Evolutionary conservation across 2,888 invertebrate species (phyloP), one percentile per base, ranked within the genome.

Genomic region (Melinopterus prodromus): DNA sequence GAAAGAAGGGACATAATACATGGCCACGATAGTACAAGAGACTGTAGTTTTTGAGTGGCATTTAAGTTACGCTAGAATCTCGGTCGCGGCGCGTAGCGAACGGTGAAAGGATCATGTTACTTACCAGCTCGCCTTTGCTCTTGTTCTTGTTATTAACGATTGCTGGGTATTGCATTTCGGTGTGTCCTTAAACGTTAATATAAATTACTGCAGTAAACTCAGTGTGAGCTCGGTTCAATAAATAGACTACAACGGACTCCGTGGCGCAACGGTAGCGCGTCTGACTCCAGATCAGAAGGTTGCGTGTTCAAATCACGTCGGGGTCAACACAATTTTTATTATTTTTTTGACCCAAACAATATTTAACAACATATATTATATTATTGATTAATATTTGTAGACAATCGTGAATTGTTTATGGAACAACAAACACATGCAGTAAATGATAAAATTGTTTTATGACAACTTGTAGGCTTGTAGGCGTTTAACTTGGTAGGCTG

Each of bases 281-380:
- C 96, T 96, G 96, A 96, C 96, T 96, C 96, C 96, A 96, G 96
- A 96, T 96, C 96, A 96, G 96, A 96, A 96, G 96, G 96, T 95
- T 96, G 96, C 96, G 96, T 96, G 96, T 96, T 96, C 96, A 95
- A 96, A 95, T 96, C 96, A 96, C 96, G 95, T 96, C 95, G 95
- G 95, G 96, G 95, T 96, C 96, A 95, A 89, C 84, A 7, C 12
- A 53, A 53, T 53, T 53, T 53, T 53, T 53, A 12, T 12, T 12
- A 7, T 2, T 53, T 53, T 53, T 53, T 12, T 12, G 26, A 26
- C 26, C 26, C 26, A 26, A 26, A 26, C 26, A 26, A 26, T 26
- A 2, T 26, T 26, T 26, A 26, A 26, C 26, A 26, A n/a, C n/a
- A n/a, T n/a, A n/a, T n/a, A n/a, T n/a, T n/a, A n/a, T n/a, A n/a